These are phyloP conservation scores for Menidia beryllina DNA, from an alignment of 2,113 vertebrate species.

Conservation along the genomic window DNA sequence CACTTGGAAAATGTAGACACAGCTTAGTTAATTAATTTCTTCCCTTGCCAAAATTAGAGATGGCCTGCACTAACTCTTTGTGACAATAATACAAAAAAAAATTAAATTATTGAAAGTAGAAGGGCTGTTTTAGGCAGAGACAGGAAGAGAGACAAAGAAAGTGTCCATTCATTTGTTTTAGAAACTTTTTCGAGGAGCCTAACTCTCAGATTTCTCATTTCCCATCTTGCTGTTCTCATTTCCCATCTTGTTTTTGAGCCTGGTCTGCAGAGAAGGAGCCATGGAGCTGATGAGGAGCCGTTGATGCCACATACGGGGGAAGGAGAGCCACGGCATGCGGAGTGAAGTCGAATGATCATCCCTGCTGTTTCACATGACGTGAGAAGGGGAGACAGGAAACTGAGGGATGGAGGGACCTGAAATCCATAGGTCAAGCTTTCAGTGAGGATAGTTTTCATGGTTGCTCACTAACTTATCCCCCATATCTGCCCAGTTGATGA, in stretches of 20 bases:
- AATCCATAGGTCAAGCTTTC: slow-evolving; percentile 61
- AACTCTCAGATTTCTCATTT: slow-evolving; percentile 8
- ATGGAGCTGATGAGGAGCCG: slow-evolving; percentile 48
- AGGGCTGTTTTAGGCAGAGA: neutral
- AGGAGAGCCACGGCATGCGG: slow-evolving; percentile 44
- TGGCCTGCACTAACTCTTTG: neutral
- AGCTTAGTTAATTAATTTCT: neutral
- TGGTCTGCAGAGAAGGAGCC: slow-evolving; percentile 24
- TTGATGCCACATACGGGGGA: slow-evolving; percentile 25
- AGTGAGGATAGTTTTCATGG: slow-evolving; percentile 51
- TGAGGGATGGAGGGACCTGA: slow-evolving; percentile 54
- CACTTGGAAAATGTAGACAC: too few species aligned
- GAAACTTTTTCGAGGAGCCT: neutral
- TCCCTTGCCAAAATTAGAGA: neutral
- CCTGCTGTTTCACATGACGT: slow-evolving; percentile 61
- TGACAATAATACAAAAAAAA: neutral
- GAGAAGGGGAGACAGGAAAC: slow-evolving; percentile 70
- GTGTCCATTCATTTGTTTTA: too few species aligned
- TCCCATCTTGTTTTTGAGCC: too few species aligned
- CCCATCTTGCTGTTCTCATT: neutral
- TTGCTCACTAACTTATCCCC: slow-evolving; percentile 18
- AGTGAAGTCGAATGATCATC: slow-evolving; percentile 48
- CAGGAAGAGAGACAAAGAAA: neutral
- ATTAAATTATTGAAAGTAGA: neutral
- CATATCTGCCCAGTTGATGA: slow-evolving; percentile 38